These are phyloP conservation scores for Champsocephalus gunnari DNA, from an alignment of 2,797 vertebrate genomes.

Conservation along the genomic window DNA sequence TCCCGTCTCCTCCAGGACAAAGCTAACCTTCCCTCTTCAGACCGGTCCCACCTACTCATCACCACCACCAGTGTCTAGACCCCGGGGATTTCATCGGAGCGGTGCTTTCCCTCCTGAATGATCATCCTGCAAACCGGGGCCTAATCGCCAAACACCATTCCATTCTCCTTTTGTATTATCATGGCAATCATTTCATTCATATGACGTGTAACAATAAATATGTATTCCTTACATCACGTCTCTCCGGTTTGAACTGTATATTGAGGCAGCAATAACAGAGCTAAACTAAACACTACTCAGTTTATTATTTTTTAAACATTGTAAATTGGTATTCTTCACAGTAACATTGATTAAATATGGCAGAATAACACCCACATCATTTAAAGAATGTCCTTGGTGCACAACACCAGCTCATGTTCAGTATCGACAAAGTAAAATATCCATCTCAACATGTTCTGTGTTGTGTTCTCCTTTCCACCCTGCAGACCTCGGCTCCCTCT, in stretches of 20 bases:
- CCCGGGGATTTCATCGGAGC: no score
- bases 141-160: no score
- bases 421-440: neutral
- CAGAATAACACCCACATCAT: neutral
- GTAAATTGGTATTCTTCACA: neutral
- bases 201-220: no score
- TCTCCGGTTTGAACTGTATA: neutral
- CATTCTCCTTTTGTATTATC: no score
- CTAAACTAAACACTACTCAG: neutral
- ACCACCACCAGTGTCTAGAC: no score
- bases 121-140: no score
- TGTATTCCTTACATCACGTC: no score
- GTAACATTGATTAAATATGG: neutral
- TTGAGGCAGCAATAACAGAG: neutral
- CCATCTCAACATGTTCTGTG: slow-evolving; percentile 7
- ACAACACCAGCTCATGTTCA: neutral
- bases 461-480: slow-evolving; percentile 50
- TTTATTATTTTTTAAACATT: neutral
- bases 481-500: slow-evolving; percentile 38
- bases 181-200: no score
- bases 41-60: no score
- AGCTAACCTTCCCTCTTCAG: no score
- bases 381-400: neutral
- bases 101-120: no score
- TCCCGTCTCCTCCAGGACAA: no score